A percentile compares a stretch with the other conserved stretches of the same genome.
Evolutionary conservation across 92 coral and sea anemone species (phyloP).

Genomic region (Actinernus sp.): DNA sequence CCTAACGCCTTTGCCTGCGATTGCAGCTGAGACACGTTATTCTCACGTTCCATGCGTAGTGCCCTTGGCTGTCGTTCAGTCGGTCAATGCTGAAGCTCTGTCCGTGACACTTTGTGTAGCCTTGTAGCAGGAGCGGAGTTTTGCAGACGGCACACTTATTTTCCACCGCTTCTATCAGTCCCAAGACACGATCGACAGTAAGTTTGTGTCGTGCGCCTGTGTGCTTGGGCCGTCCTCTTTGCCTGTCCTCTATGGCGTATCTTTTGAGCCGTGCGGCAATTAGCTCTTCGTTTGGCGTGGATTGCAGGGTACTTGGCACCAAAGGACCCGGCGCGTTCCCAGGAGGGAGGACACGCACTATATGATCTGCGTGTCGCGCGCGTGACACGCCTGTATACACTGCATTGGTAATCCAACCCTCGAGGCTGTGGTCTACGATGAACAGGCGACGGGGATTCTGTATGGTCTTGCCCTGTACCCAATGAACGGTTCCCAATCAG

Average conservation of each 20-base stretch:
- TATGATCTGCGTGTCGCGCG: conserved; percentile 18
- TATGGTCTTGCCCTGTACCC: conserved; percentile 13
- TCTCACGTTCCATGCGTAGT: too few relatives aligned
- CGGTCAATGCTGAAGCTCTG: too few relatives aligned
- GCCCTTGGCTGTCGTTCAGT: too few relatives aligned
- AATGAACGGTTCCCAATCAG: conserved; percentile 32
- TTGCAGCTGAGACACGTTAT: too few relatives aligned
- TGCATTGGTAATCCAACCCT: conserved; percentile 45
- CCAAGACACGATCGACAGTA: conserved; percentile 40
- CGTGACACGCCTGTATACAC: conserved; percentile 35
- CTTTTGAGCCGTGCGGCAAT: conserved; percentile 43
- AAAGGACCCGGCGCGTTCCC: conserved; percentile 14
- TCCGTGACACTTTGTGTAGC: too few relatives aligned
- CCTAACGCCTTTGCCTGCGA: too few relatives aligned
- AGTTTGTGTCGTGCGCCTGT: conserved; percentile 23
- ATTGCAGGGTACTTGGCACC: conserved; percentile 13
- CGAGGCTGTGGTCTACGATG: conserved; percentile 37
- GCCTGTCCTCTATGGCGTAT: conserved; percentile 43
- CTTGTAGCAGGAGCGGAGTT: too few relatives aligned
- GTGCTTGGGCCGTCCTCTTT: conserved; percentile 26
- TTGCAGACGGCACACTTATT: too few relatives aligned
- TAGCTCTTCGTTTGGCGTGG: conserved; percentile 21
- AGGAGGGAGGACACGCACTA: conserved; percentile 24
- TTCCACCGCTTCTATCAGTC: not conserved
- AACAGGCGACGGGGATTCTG: conserved; percentile 20